Evolutionary conservation across 1,140 invertebrate species (phyloP).

Genomic region (Plutomurus gul): DNA sequence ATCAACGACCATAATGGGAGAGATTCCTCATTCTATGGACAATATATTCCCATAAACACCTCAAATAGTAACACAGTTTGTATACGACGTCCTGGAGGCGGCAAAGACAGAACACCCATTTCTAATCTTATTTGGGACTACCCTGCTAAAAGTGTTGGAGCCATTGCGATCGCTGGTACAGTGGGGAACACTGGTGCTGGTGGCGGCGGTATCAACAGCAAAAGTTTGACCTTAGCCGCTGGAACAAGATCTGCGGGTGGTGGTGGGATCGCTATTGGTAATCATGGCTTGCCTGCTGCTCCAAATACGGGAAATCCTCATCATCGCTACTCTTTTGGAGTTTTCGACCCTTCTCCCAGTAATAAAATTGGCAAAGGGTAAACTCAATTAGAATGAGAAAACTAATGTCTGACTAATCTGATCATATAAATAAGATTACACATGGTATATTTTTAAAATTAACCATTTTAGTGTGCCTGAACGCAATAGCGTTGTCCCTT

Average conservation of each 20-base stretch:
- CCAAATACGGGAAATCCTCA: constrained; percentile 28
- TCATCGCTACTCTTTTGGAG: constrained; percentile 51
- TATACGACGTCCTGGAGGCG: constrained; percentile 35
- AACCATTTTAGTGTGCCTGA: constrained; percentile 42
- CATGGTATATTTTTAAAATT: background rate
- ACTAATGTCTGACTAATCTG: background rate
- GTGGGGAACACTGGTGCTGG: background rate
- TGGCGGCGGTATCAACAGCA: constrained; percentile 31
- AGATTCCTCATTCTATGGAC: constrained; percentile 36
- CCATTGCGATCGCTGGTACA: constrained; percentile 1
- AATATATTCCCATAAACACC: constrained; percentile 35
- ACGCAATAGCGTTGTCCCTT: constrained; percentile 52
- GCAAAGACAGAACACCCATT: constrained; percentile 47
- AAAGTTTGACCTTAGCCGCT: constrained; percentile 40
- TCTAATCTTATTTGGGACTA: constrained; percentile 48
- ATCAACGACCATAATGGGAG: constrained; percentile 12
- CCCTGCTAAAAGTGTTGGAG: constrained; percentile 47
- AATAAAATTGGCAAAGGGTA: constrained; percentile 49
- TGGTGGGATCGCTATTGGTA: background rate
- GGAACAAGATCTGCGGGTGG: constrained; percentile 9
- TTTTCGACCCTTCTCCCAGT: constrained; percentile 47
- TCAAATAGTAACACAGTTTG: constrained; percentile 45
- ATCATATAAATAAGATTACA: background rate
- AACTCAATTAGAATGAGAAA: background rate
- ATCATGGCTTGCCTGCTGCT: constrained; percentile 7